Evolutionary conservation across 2,113 vertebrate species (phyloP), one percentile per base, ranked within the genome.

Genomic region (Odontophorus gujanensis): DNA sequence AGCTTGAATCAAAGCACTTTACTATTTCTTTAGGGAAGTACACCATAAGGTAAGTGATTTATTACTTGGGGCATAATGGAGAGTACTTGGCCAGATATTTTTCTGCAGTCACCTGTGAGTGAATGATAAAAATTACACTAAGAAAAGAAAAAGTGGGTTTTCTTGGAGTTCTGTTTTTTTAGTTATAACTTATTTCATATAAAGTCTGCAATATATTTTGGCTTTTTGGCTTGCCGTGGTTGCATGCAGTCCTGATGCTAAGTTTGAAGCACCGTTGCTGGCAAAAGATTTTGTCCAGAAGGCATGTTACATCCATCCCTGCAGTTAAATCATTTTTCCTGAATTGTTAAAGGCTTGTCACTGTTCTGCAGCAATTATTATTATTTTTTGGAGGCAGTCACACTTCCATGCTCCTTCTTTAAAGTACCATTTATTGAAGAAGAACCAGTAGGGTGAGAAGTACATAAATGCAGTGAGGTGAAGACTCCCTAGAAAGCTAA

Each of bases 181-280:
- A 26, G 19, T 28, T 38, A 26, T 63, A 28, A 63, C 81, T 59
- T 53, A 53, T 16, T 32, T 65, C 51, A 28, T 34, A 13, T 38
- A 15, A 30, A 71, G 11, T 18, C 26, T 92, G 6, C 68, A 42
- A 11, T 42, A 7, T 87, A 16, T 85, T 76, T 88, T 51, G 76
- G 76, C 87, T 89, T 89, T 83, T 62, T 90, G 79, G 85, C 77
- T 95, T 96, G 61, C 81, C 36, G n/a, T 2, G 2, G 43, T 90
- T 96, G 87, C 90, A 91, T 96, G 85, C 81, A 61, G 73, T 73
- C 9, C 5, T 69, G 48, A 85, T 82, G 86, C 84, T 90, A 71
- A 83, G 42, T 28, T 71, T 45, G 45, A 94, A 90, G 61, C 36
- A 2, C 55, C 61, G 72, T 69, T 93, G 55, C 83, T 89, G 73